A percentile compares a stretch with the other conserved stretches of the same genome.
phyloP scores from a whole-genome alignment of 2,113 vertebrate genomes.

The Myanophis thanlyinensis region DNA sequence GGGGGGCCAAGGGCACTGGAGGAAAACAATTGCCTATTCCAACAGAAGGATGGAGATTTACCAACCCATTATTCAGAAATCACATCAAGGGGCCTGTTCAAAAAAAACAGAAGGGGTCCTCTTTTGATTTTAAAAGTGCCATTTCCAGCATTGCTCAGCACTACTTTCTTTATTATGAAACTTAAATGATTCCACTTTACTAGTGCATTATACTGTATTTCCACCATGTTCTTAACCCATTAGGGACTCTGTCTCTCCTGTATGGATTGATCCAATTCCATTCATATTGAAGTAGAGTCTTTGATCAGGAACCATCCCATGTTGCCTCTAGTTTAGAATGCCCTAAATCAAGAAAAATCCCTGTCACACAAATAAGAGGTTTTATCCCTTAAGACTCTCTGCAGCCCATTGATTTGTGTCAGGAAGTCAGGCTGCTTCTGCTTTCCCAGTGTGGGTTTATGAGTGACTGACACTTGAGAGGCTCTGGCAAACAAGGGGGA shows the following conservation, averaged over 20 bases:
- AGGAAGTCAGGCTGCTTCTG: neutral
- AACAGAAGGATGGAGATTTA: neutral
- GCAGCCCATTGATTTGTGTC: neutral
- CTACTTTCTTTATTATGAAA: neutral
- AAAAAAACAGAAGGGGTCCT: neutral
- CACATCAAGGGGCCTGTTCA: neutral
- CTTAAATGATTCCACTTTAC: neutral
- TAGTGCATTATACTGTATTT: neutral
- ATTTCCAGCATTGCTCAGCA: neutral
- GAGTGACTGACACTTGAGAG: slow-evolving; percentile 16
- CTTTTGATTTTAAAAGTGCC: neutral
- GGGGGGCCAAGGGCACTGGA: neutral
- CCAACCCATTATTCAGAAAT: neutral
- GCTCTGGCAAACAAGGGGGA: neutral
- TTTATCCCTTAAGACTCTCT: neutral
- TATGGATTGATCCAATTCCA: neutral
- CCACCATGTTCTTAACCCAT: neutral
- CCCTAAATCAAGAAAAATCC: neutral
- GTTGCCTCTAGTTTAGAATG: neutral
- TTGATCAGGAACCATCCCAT: neutral
- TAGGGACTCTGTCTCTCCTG: neutral
- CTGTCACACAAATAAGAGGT: neutral
- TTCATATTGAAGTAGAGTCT: neutral
- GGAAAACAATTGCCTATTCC: neutral
- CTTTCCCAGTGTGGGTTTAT: slow-evolving; percentile 13